Conservation (phyloP, 2,888 invertebrate species). For the Trachelus stipa region DNA sequence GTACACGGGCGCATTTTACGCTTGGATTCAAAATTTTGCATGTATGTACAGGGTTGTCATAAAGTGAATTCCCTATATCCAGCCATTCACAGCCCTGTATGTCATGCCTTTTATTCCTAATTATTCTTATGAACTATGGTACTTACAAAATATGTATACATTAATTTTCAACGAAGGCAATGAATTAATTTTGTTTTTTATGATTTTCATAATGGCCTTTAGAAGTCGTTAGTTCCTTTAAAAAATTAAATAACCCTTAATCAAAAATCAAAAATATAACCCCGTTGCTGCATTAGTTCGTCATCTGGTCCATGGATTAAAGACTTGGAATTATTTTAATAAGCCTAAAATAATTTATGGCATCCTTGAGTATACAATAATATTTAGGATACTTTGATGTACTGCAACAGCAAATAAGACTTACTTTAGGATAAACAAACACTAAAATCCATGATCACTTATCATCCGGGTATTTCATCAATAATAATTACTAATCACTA, state of each 20-base stretch:
- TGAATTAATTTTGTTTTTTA: neutral
- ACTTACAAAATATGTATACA: neutral
- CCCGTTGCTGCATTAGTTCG: neutral
- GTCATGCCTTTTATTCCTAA: neutral
- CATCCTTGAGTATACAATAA: constrained; percentile 11
- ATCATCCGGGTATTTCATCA: neutral
- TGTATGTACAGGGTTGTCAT: too few relatives aligned
- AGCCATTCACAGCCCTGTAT: neutral
- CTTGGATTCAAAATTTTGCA: too few relatives aligned
- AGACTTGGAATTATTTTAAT: neutral
- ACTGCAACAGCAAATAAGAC: constrained; percentile 21
- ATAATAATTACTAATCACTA: neutral
- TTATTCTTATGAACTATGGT: neutral
- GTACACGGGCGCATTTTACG: neutral
- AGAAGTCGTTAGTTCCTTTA: neutral
- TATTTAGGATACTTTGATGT: constrained; percentile 29
- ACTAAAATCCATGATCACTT: neutral
- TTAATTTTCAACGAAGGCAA: neutral
- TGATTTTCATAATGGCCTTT: neutral
- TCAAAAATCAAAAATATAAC: neutral
- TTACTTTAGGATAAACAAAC: neutral
- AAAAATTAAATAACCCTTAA: neutral
- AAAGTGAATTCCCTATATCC: too few relatives aligned
- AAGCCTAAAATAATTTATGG: neutral
- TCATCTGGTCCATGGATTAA: neutral